Percentiles rank a stretch among this genome's conserved stretches.
phyloP scores from a whole-genome alignment of 1,140 invertebrate species.

The Ceratina australensis region DNA sequence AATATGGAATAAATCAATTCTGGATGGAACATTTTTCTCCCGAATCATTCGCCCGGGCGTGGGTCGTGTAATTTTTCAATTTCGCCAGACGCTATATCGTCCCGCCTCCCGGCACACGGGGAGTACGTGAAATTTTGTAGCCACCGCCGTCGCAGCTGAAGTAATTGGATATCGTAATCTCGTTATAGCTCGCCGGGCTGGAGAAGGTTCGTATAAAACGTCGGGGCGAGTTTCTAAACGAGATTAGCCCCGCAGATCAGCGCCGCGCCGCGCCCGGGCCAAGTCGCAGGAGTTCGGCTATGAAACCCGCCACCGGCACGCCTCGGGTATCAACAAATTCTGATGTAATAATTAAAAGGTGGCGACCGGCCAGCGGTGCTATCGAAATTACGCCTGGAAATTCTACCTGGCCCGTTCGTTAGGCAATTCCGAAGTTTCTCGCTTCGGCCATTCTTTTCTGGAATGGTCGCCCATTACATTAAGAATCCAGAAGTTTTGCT shows the following conservation, averaged over 20 bases:
- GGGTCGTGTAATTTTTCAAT: conserved; percentile 57
- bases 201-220: conserved; percentile 62
- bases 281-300: conserved; percentile 42
- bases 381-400: conserved; percentile 7
- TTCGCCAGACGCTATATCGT: conserved; percentile 22
- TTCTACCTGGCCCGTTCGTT: conserved; percentile 15
- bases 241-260: conserved; percentile 58
- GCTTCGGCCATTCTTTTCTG: neutral
- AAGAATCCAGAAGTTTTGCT: conserved; percentile 6
- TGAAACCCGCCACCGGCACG: conserved; percentile 5
- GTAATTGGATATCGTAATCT: conserved; percentile 67
- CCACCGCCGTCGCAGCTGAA: conserved; percentile 29
- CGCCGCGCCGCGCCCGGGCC: conserved; percentile 25
- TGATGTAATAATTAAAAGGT: conserved; percentile 34
- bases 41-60: neutral
- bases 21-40: conserved; percentile 2
- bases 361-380: neutral
- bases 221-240: conserved; percentile 60
- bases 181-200: conserved; percentile 54
- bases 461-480: neutral
- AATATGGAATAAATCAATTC: too few species aligned
- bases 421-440: conserved; percentile 7
- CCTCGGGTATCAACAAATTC: conserved; percentile 26
- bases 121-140: conserved; percentile 59
- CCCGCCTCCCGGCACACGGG: conserved; percentile 7